Percentiles rank a stretch among this genome's conserved stretches.
Evolutionary conservation across 2,797 vertebrate species (phyloP).

Genomic region (Threskiornis aethiopicus): DNA sequence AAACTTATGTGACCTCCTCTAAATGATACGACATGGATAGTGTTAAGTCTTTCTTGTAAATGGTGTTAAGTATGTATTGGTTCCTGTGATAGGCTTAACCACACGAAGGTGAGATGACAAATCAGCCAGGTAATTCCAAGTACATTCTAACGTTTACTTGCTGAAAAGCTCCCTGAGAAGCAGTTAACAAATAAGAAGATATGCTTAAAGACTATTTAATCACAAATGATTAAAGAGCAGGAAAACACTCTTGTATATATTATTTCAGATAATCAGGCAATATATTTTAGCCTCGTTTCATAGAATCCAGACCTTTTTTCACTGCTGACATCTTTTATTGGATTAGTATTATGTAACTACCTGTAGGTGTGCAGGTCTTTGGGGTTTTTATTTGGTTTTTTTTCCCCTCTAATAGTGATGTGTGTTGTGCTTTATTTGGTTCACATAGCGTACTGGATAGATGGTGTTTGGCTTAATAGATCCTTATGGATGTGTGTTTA

Average conservation of each 20-base stretch:
- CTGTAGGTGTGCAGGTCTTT: background rate
- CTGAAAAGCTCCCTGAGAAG: background rate
- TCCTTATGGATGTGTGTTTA: background rate
- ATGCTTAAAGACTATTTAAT: background rate
- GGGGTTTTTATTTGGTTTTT: background rate
- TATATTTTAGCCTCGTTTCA: background rate
- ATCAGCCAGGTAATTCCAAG: background rate
- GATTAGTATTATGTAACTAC: background rate
- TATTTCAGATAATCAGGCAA: background rate
- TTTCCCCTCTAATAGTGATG: background rate
- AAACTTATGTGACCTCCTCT: background rate
- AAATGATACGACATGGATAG: background rate
- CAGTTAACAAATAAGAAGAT: background rate
- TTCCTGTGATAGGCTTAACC: background rate
- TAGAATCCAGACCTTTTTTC: background rate
- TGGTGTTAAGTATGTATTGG: background rate
- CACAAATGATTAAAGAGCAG: background rate
- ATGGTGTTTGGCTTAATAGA: background rate
- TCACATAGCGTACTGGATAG: background rate
- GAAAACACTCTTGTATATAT: background rate
- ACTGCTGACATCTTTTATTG: background rate
- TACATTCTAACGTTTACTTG: background rate
- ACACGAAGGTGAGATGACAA: background rate
- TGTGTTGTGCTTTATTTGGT: background rate
- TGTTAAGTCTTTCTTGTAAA: slow-evolving; percentile 9